phyloP scores from a whole-genome alignment of 2,888 invertebrate species.

The Drosophila anceps region DNA sequence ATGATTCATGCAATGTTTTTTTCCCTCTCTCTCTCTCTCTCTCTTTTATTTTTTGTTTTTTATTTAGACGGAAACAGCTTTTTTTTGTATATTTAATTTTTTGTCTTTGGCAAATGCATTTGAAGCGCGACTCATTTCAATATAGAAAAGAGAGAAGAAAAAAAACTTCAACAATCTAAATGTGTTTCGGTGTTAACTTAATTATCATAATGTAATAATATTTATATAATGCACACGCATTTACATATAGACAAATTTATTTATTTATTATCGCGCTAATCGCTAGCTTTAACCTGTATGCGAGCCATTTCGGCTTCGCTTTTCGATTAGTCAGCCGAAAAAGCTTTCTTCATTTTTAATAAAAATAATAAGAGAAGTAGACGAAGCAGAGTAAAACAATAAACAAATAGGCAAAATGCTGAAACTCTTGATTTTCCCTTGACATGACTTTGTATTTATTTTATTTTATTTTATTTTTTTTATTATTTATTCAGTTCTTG shows the following conservation, averaged over 20 bases:
- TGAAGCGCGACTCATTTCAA: slow-evolving; percentile 39
- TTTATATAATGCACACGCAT: neutral
- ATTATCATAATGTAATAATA: slow-evolving; percentile 18
- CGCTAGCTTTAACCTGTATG: slow-evolving; percentile 7
- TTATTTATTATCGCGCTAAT: slow-evolving; percentile 16
- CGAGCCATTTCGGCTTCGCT: neutral
- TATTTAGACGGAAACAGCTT: slow-evolving; percentile 37
- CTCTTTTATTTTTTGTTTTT: slow-evolving; percentile 2
- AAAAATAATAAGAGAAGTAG: neutral
- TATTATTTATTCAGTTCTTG: slow-evolving; percentile 24
- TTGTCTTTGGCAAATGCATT: slow-evolving; percentile 33
- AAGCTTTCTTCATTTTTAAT: neutral
- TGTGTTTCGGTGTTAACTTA: slow-evolving; percentile 2
- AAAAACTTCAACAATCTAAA: neutral
- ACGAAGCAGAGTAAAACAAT: neutral
- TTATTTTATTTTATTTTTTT: slow-evolving; percentile 13
- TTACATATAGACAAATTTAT: neutral
- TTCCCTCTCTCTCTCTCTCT: neutral
- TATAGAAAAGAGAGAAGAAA: neutral
- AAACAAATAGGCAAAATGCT: slow-evolving; percentile 15
- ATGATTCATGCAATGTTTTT: slow-evolving; percentile 26
- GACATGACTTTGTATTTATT: slow-evolving; percentile 9
- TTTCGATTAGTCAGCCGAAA: slow-evolving; percentile 70
- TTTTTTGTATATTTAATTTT: neutral
- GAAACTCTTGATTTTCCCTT: slow-evolving; percentile 13